These are phyloP conservation scores for Axinella damicornis DNA, from an alignment of 37 sponge, comb jelly and placozoan genomes.

Conservation along the genomic window DNA sequence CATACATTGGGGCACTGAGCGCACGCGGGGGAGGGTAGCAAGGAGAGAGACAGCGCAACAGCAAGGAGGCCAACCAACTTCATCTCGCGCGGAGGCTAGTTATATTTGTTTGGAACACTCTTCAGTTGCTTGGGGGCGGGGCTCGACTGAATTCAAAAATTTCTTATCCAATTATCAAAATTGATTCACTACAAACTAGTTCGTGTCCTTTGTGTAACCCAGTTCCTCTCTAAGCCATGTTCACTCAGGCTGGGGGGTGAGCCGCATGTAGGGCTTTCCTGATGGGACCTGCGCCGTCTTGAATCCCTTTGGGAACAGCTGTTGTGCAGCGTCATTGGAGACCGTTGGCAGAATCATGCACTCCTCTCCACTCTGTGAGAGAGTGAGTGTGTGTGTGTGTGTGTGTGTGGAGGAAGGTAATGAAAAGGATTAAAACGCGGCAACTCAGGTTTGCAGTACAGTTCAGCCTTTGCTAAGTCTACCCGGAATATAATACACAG, in stretches of 20 bases:
- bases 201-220: no score
- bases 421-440: no score
- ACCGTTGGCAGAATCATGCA: slow-evolving; percentile 98
- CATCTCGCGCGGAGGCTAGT: no score
- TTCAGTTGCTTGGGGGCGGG: slow-evolving; percentile 50
- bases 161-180: no score
- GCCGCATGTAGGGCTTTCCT: slow-evolving; percentile 96
- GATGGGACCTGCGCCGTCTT: slow-evolving; percentile 82
- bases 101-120: not conserved
- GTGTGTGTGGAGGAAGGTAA: no score
- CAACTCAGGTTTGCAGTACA: no score
- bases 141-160: slow-evolving; percentile 8
- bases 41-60: not conserved
- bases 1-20: slow-evolving; percentile 21
- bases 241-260: slow-evolving; percentile 93
- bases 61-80: not conserved
- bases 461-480: no score
- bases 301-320: slow-evolving; percentile 87
- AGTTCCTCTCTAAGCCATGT: not conserved
- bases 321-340: slow-evolving; percentile 80
- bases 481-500: no score
- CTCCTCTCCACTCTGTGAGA: slow-evolving; percentile 86
- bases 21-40: not conserved
- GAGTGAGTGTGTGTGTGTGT: no score
- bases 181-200: no score